A percentile compares a stretch with the other conserved stretches of the same genome.
These are phyloP conservation scores for Lepidocyrtoides sp. DNA, from an alignment of 2,888 invertebrate genomes.

Conservation along the genomic window DNA sequence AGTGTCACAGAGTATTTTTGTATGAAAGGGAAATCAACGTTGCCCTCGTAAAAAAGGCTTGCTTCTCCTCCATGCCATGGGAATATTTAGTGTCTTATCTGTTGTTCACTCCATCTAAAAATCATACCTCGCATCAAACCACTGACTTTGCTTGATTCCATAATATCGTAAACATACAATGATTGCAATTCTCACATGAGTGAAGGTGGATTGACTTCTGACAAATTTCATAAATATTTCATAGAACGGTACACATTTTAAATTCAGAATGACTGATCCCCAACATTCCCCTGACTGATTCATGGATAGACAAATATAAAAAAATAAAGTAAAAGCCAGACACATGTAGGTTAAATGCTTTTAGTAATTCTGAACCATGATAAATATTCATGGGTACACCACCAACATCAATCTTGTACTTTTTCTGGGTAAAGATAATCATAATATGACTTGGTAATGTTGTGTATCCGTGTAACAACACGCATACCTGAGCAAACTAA, in stretches of 20 bases:
- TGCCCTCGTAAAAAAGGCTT: too few relatives aligned
- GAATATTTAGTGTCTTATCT: too few relatives aligned
- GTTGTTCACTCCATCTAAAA: neutral
- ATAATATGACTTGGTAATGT: slow-evolving; percentile 25
- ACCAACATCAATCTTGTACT: slow-evolving; percentile 60
- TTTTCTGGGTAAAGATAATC: neutral
- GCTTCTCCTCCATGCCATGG: too few relatives aligned
- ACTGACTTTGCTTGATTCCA: neutral
- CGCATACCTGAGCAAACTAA: neutral
- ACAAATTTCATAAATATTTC: slow-evolving; percentile 52
- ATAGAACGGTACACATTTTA: slow-evolving; percentile 22
- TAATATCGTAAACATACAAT: neutral
- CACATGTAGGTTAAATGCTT: slow-evolving; percentile 20
- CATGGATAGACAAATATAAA: neutral
- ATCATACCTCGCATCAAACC: neutral
- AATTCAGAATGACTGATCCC: slow-evolving; percentile 38
- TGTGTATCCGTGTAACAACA: neutral
- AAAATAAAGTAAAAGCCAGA: neutral
- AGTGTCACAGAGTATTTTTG: too few relatives aligned
- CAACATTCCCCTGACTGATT: neutral
- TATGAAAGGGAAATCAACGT: too few relatives aligned
- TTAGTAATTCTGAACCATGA: slow-evolving; percentile 12
- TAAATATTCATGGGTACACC: slow-evolving; percentile 58
- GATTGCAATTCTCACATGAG: slow-evolving; percentile 8
- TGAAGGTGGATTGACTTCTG: neutral